phyloP scores from a whole-genome alignment of 2,797 vertebrate species.

The Eleutherodactylus coqui region DNA sequence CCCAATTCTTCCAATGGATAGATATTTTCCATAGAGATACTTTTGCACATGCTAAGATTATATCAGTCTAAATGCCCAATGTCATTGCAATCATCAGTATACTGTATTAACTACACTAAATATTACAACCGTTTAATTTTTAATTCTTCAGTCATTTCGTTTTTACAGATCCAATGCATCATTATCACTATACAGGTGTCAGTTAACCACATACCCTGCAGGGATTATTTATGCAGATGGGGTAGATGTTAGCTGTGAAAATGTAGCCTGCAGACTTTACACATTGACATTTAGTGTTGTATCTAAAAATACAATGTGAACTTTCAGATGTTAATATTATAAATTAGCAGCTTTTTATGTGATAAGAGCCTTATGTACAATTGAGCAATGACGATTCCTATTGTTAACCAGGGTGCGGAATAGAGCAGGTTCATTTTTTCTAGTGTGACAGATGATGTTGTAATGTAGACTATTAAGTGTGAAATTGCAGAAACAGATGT shows the following conservation, averaged over 20 bases:
- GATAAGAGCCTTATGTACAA: constrained; percentile 28
- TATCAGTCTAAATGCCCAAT: background rate
- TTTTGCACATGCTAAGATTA: background rate
- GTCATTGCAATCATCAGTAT: background rate
- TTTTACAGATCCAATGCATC: background rate
- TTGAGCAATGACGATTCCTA: constrained; percentile 10
- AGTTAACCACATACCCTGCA: background rate
- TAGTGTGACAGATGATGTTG: constrained; percentile 9
- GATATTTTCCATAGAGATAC: background rate
- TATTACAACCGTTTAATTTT: background rate
- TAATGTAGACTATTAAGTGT: background rate
- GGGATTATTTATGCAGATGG: constrained; percentile 18
- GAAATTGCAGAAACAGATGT: background rate
- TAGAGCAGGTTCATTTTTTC: background rate
- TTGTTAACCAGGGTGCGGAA: background rate
- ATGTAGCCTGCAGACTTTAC: constrained; percentile 16
- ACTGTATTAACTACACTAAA: background rate
- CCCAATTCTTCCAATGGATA: background rate
- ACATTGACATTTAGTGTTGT: background rate
- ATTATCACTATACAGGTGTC: background rate
- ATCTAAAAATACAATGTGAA: constrained; percentile 29
- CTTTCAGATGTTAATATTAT: constrained; percentile 20
- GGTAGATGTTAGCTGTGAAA: constrained; percentile 4
- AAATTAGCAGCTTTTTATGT: constrained; percentile 34
- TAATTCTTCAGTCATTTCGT: constrained; percentile 9